Base-by-base conservation (phyloP, 1,140 invertebrate genomes). In the Aphaenogaster rudis region DNA sequence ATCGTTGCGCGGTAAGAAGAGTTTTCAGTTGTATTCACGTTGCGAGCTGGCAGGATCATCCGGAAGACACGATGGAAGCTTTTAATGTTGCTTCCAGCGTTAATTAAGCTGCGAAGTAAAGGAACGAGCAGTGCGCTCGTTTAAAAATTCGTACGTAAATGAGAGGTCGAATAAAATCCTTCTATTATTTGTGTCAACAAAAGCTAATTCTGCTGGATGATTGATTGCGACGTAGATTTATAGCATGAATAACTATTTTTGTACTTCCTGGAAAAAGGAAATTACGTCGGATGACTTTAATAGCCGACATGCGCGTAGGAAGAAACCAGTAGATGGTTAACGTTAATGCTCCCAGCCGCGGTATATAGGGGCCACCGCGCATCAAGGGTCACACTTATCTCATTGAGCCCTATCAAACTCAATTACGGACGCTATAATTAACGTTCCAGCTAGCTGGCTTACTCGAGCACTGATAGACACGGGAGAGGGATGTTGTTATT, bases 361-460 rank as follows among this genome's bases (percentile, higher is more conserved):
- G 39, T 21, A 61, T 4, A 21, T 36, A 76, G 54, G 9, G 54
- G 54, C 42, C 54, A 28, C 17, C 57, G 59, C 13, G 69, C 21
- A 84, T 84, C 54, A 84, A 74, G 82, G 50, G 82, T 78, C 74
- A 86, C 50, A 86, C 76, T 86, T 86, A 86, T 86, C 82, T 86
- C 74, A 86, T 86, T 86, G 72, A 86, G 74, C 61, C 36, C 82
- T 50, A 86, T 86, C 82, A 86, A 64, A 86, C 74, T 79, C 72
- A 86, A 86, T 86, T 86, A 79, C 28, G 48, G 61, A 33, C 48
- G 74, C 82, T 79, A 79, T 86, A 86, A 86, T 86, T 86, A 86
- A 86, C 63, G 48, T 86, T 78, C 59, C 74, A 78, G 50, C 64
- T 71, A 61, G 80, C 42, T 61, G 28, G 28, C n/a, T 28, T 36